phyloP scores from a whole-genome alignment of 2,113 vertebrate species.

The Mobula hypostoma region DNA sequence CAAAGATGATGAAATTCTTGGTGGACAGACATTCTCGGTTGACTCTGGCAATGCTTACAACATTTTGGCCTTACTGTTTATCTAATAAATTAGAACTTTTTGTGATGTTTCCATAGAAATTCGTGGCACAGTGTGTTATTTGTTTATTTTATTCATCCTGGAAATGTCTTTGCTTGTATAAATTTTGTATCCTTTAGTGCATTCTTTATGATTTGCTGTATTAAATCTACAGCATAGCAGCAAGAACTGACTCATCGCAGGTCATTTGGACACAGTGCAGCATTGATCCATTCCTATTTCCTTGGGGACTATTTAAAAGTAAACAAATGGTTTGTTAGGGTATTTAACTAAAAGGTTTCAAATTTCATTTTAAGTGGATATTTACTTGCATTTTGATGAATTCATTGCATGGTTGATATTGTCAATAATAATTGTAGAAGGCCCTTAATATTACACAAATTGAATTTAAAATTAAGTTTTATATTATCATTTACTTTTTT shows the following conservation, averaged over 20 bases:
- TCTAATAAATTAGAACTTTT: conserved; percentile 3
- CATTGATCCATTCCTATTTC: conserved; percentile 56
- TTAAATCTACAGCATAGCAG: conserved; percentile 48
- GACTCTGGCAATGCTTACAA: neutral
- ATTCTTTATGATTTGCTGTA: neutral
- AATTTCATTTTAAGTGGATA: conserved; percentile 57
- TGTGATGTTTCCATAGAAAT: neutral
- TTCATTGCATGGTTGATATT: conserved; percentile 55
- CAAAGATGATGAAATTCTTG: too few relatives aligned
- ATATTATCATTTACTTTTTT: neutral
- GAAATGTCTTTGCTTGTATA: neutral
- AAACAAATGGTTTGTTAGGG: conserved; percentile 56
- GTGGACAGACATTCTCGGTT: too few relatives aligned
- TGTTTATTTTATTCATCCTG: neutral
- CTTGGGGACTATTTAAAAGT: conserved; percentile 61
- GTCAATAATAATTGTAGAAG: conserved; percentile 46
- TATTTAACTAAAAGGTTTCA: conserved; percentile 58
- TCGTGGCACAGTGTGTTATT: neutral
- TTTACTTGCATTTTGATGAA: conserved; percentile 55
- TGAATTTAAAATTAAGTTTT: neutral
- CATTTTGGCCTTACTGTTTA: neutral
- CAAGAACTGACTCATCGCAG: conserved; percentile 51
- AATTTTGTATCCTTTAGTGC: neutral
- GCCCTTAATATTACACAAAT: conserved; percentile 46
- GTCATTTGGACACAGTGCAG: conserved; percentile 57